Base-by-base conservation (phyloP, 2,797 vertebrate genomes). In the Hipposideros larvatus region DNA sequence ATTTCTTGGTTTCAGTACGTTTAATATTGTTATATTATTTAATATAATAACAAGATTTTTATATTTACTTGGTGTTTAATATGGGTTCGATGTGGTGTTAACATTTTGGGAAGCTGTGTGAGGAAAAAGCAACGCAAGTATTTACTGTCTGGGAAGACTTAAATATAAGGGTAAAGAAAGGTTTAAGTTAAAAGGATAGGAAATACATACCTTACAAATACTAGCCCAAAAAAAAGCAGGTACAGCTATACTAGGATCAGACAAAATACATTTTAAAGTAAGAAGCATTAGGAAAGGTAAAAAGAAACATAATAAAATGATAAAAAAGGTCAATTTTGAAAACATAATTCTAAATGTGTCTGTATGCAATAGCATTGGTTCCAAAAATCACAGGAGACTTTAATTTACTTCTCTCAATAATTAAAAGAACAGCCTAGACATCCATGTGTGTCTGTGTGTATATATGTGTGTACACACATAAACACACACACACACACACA, bases 281-380 rank as follows among this genome's bases (percentile, higher is more conserved):
- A 92, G 41, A 59, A 93, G 41, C 63, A 51, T n/a, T 19, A 78
- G 18, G n/a, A 77, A 26, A 78, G 18, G 28, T 48, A 92, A 86
- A 92, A 86, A 59, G 37, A 24, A 77, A 78, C 74, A 82, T 31
- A 80, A 80, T 57, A 68, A 59, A 92, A 57, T 59, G 51, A 86
- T 61, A 71, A 71, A 74, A 51, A 78, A 51, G 41, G 15, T 61
- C 43, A 41, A n/a, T 51, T n/a, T 31, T 51, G 34, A 78, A 34
- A 86, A 78, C 34, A 55, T 43, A 84, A 55, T 92, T 65, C 59
- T 66, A 41, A 73, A 22, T 24, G 4, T 84, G 34, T 74, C 61
- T 68, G 28, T 8, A 77, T 78, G 11, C 31, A 77, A n/a, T n/a
- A 77, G 53, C 37, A 70, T 31, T 41, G n/a, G 41, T 77, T 59